Evolutionary conservation across 2,888 invertebrate genomes (phyloP).

Genomic region (Xestia sexstrigata): DNA sequence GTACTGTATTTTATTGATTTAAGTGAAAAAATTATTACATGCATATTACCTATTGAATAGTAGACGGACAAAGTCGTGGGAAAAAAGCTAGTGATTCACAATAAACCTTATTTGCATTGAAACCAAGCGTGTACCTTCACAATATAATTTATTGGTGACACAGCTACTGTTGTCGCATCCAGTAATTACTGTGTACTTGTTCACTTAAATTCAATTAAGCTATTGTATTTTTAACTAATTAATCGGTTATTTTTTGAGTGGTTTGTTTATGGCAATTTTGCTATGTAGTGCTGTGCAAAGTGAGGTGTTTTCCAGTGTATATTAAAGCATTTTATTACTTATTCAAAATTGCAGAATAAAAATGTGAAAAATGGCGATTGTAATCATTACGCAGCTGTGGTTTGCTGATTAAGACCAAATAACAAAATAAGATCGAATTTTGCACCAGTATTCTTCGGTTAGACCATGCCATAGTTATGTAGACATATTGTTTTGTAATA

Average conservation of each 20-base stretch:
- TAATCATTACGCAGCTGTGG: no score
- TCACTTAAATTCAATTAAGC: constrained; percentile 41
- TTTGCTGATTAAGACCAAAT: no score
- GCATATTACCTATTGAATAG: no score
- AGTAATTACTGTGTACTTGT: constrained; percentile 42
- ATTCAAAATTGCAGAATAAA: no score
- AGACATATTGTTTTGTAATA: no score
- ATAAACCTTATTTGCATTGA: constrained; percentile 10
- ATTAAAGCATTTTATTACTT: neutral
- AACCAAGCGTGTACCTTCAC: constrained; percentile 26
- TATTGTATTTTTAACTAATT: constrained; percentile 41
- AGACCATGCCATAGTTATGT: no score
- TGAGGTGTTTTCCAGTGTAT: neutral
- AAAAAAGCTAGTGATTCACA: neutral
- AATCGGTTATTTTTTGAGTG: constrained; percentile 22
- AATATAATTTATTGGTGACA: constrained; percentile 48
- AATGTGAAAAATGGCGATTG: no score
- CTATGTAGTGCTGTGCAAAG: neutral
- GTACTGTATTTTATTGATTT: no score
- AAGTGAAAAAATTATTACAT: no score
- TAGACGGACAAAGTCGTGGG: neutral
- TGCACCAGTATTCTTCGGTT: no score
- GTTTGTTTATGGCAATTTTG: constrained; percentile 11
- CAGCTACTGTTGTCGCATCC: constrained; percentile 42
- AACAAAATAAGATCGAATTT: no score